phyloP scores from a whole-genome alignment of 2,113 vertebrate genomes.

The Cynoglossus semilaevis region DNA sequence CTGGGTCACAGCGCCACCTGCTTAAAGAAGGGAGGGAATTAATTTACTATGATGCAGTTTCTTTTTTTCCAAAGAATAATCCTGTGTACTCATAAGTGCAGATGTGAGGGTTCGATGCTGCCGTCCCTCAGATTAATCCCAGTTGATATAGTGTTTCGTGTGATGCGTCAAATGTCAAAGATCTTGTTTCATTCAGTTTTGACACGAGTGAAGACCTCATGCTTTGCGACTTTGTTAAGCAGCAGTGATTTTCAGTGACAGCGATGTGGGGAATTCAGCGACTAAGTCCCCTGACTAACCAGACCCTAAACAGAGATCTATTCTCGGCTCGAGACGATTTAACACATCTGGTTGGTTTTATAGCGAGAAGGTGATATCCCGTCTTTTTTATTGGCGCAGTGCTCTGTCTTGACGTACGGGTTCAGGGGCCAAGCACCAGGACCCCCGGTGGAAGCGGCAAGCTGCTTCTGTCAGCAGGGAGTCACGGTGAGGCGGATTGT shows the following conservation, averaged over 20 bases:
- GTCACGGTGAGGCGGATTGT: conserved; percentile 13
- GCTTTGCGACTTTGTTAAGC: conserved; percentile 7
- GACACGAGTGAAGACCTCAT: conserved; percentile 30
- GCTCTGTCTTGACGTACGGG: conserved; percentile 26
- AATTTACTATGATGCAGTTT: no score
- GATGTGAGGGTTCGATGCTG: conserved; percentile 5
- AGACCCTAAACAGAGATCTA: conserved; percentile 20
- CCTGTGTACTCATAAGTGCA: no score
- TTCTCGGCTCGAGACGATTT: conserved; percentile 5
- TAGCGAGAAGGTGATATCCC: conserved; percentile 9
- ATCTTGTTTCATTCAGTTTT: conserved; percentile 18
- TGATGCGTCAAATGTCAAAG: conserved; percentile 21
- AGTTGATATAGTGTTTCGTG: conserved; percentile 22
- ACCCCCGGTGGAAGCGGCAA: background rate
- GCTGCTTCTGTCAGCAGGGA: conserved; percentile 26
- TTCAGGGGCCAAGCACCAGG: conserved; percentile 1
- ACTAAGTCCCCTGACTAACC: conserved; percentile 15
- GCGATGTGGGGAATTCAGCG: conserved; percentile 4
- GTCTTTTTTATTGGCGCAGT: conserved; percentile 11
- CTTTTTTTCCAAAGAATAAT: no score
- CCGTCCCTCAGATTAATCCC: conserved; percentile 5
- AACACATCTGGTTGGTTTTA: conserved; percentile 33
- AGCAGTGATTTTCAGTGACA: conserved; percentile 30
- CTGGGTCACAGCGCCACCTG: no score
- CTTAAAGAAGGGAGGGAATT: no score